Conservation (phyloP, 2,113 vertebrate species). For the Aptenodytes forsteri region DNA sequence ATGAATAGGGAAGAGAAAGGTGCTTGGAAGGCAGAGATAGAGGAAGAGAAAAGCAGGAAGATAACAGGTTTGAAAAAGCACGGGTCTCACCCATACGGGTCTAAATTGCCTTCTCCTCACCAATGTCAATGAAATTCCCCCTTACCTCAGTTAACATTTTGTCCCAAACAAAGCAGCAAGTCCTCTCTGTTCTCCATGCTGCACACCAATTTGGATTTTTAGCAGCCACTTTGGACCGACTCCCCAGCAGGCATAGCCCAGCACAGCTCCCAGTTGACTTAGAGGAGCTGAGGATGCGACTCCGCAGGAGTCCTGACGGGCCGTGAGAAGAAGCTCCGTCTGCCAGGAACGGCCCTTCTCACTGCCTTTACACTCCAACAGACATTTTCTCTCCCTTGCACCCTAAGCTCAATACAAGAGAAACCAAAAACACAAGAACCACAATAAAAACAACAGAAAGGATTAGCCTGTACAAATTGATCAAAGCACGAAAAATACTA, state of each 20-base stretch:
- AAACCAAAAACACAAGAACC: neutral
- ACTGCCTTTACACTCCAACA: neutral
- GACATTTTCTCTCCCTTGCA: neutral
- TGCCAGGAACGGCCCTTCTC: neutral
- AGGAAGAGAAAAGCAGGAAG: neutral
- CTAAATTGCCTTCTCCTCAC: neutral
- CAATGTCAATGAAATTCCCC: neutral
- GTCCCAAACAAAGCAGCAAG: neutral
- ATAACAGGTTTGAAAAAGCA: neutral
- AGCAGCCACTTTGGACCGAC: neutral
- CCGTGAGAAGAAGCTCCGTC: neutral
- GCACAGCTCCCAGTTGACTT: neutral
- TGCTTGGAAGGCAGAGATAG: neutral
- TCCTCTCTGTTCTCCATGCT: neutral
- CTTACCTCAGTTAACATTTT: neutral
- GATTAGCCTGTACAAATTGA: neutral
- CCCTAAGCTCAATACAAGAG: neutral
- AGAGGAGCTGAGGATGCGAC: neutral
- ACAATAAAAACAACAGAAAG: neutral
- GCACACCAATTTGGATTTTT: neutral
- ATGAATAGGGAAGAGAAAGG: neutral
- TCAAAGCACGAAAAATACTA: neutral
- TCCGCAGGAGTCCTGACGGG: neutral
- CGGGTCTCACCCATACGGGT: neutral
- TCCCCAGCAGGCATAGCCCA: neutral